phyloP scores from a whole-genome alignment of 2,888 invertebrate species.

The Nephrotoma guestfalica region DNA sequence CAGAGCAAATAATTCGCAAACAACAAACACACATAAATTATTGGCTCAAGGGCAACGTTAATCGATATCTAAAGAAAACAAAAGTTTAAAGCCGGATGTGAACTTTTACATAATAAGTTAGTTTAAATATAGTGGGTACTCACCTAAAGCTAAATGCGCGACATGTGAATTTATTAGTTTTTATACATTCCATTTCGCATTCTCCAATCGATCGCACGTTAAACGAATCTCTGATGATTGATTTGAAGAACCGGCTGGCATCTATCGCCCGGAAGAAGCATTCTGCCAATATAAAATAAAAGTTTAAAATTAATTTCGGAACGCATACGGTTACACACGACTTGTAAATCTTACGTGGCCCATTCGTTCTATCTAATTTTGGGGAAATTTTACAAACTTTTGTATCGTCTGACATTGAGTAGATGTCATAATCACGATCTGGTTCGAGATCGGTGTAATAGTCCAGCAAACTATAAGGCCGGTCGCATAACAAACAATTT shows the following conservation, averaged over 20 bases:
- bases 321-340: too few species aligned
- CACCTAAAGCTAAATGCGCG: slow-evolving; percentile 66
- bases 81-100: not conserved
- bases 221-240: slow-evolving; percentile 48
- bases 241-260: slow-evolving; percentile 49
- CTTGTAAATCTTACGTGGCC: slow-evolving; percentile 13
- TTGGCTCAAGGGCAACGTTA: not conserved
- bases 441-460: slow-evolving; percentile 59
- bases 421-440: slow-evolving; percentile 63
- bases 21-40: not conserved
- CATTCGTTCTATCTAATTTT: slow-evolving; percentile 28
- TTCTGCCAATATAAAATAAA: slow-evolving; percentile 36
- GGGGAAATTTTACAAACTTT: slow-evolving; percentile 32
- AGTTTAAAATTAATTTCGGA: not conserved
- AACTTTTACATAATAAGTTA: not conserved
- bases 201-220: slow-evolving; percentile 57
- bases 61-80: not conserved
- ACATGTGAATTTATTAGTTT: slow-evolving; percentile 59
- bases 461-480: slow-evolving; percentile 52
- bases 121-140: not conserved
- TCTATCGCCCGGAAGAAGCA: slow-evolving; percentile 73
- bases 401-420: slow-evolving; percentile 51
- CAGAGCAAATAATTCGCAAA: not conserved
- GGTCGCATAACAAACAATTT: slow-evolving; percentile 63
- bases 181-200: slow-evolving; percentile 65